Conservation (phyloP, 1,140 invertebrate species). For the Drosophila punjabiensis region DNA sequence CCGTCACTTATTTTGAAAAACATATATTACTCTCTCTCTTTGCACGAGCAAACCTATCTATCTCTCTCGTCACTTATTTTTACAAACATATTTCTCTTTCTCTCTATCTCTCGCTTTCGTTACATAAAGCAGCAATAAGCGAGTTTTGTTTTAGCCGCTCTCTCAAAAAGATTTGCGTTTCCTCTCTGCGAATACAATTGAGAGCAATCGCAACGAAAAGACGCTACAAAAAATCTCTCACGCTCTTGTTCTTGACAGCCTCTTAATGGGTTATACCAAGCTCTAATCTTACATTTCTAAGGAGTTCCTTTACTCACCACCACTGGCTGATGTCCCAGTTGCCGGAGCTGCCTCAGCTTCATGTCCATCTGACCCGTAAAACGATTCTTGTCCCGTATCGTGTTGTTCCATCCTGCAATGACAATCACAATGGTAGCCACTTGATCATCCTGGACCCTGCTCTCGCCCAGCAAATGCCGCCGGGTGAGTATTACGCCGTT, state of each 20-base stretch:
- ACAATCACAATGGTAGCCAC: constrained; percentile 86
- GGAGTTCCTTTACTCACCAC: constrained; percentile 84
- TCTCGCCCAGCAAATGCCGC: constrained; percentile 81
- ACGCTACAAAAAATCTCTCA: not conserved
- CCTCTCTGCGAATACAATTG: not conserved
- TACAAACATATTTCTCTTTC: too few species aligned
- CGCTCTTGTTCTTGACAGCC: not conserved
- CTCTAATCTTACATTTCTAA: not conserved
- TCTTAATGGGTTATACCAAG: too few species aligned
- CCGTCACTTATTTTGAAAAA: too few species aligned
- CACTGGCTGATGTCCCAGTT: constrained; percentile 87
- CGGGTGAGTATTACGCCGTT: constrained; percentile 64
- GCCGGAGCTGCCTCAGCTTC: constrained; percentile 87
- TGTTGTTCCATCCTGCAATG: constrained; percentile 84
- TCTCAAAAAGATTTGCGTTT: not conserved
- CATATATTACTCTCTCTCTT: too few species aligned
- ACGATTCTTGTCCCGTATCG: constrained; percentile 76
- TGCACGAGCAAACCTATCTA: too few species aligned
- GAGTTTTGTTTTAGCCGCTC: too few species aligned
- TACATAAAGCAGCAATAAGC: too few species aligned
- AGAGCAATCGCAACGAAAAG: not conserved
- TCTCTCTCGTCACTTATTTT: too few species aligned
- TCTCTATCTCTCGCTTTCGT: too few species aligned
- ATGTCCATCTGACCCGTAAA: constrained; percentile 85
- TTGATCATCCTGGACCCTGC: constrained; percentile 36